A percentile compares a stretch with the other conserved stretches of the same genome.
These are phyloP conservation scores for Flexamia atlantica DNA, from an alignment of 2,888 invertebrate species.

Conservation along the genomic window DNA sequence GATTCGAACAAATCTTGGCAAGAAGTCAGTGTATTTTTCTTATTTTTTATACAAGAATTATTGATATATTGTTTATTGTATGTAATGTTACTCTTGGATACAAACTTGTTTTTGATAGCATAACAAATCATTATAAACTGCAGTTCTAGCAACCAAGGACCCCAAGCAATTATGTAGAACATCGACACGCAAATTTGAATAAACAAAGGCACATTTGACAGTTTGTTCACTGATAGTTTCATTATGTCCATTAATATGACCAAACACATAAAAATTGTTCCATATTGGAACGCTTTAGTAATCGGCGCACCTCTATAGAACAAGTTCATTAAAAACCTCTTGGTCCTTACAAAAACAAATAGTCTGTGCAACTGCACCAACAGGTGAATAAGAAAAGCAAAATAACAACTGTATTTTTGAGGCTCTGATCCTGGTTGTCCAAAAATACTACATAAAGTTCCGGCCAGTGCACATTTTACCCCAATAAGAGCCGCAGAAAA, in stretches of 20 bases:
- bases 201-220: not conserved
- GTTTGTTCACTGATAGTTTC: not conserved
- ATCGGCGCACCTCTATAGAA: not conserved
- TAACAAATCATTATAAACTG: conserved; percentile 18
- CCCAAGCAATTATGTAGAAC: not conserved
- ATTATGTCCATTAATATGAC: not conserved
- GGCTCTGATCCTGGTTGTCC: not conserved
- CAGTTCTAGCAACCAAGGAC: not conserved
- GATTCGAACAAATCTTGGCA: not conserved
- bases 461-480: not conserved
- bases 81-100: too few relatives aligned
- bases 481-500: not conserved
- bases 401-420: conserved; percentile 9
- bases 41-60: not conserved
- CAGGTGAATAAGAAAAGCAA: not conserved
- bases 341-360: not conserved
- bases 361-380: not conserved
- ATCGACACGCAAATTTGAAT: not conserved
- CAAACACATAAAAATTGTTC: not conserved
- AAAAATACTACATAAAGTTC: not conserved
- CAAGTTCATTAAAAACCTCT: not conserved
- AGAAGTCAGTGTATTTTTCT: not conserved
- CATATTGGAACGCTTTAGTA: not conserved
- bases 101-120: not conserved
- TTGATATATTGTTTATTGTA: not conserved